Conservation (phyloP, 2,888 invertebrate genomes). For the Aporophyla nigra region DNA sequence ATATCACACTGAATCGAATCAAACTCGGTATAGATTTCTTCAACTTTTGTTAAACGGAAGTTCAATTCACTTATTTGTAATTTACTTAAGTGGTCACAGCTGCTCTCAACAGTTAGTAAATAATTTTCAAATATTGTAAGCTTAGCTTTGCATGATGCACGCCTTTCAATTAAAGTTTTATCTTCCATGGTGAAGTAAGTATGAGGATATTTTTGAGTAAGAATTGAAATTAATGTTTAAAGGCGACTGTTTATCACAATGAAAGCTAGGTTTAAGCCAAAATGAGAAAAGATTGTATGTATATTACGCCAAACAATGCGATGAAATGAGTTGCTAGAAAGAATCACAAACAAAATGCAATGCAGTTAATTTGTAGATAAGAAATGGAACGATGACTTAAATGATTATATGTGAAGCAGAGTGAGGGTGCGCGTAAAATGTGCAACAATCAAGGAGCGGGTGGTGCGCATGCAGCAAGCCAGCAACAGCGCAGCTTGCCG, state of each 20-base stretch:
- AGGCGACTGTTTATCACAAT: background rate
- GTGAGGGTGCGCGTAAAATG: background rate
- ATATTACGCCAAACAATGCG: background rate
- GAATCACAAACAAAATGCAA: background rate
- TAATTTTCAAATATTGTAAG: no score
- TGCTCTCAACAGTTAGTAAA: no score
- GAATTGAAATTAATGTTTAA: background rate
- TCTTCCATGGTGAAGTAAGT: background rate
- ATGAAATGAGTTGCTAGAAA: conserved; percentile 2
- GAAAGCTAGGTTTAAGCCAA: background rate
- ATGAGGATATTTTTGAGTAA: background rate
- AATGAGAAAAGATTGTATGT: background rate
- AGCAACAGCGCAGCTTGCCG: background rate
- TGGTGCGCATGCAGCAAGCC: background rate
- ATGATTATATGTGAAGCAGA: background rate
- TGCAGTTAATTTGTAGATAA: background rate
- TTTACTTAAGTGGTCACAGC: no score
- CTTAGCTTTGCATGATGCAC: no score
- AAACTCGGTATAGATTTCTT: no score
- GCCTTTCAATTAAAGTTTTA: background rate
- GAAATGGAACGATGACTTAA: conserved; percentile 3
- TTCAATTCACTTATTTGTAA: no score
- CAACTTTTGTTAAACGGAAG: no score
- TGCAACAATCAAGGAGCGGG: background rate
- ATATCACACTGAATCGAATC: no score